Conservation (phyloP, 2,888 invertebrate genomes). For the Hirtodrosophila confusa region DNA sequence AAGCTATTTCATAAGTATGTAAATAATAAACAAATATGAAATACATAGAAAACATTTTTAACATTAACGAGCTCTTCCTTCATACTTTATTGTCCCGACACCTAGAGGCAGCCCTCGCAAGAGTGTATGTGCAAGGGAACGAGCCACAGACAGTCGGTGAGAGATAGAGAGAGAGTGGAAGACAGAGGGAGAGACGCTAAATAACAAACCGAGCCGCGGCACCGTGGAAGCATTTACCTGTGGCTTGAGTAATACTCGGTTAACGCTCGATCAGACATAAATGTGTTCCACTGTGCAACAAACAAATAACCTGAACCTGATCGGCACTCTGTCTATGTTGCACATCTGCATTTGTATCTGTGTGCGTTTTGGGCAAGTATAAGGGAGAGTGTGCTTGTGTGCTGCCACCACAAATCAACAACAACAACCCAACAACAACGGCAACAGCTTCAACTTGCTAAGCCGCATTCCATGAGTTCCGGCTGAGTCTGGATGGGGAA, state of each 20-base stretch:
- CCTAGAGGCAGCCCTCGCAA: too few relatives aligned
- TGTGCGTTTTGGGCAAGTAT: slow-evolving; percentile 19
- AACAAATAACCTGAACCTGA: slow-evolving; percentile 55
- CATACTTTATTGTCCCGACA: too few relatives aligned
- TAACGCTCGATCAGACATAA: not conserved
- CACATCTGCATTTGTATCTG: slow-evolving; percentile 52
- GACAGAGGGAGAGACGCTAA: slow-evolving; percentile 23
- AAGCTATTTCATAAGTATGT: too few relatives aligned
- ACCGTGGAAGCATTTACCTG: slow-evolving; percentile 14
- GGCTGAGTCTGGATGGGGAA: slow-evolving; percentile 39
- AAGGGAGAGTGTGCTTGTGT: slow-evolving; percentile 24
- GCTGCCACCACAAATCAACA: slow-evolving; percentile 24
- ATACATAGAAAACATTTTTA: too few relatives aligned
- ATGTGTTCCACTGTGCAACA: slow-evolving; percentile 38
- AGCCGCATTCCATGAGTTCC: slow-evolving; percentile 67
- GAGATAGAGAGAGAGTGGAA: slow-evolving; percentile 23
- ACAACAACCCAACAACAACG: slow-evolving; percentile 25
- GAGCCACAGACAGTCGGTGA: slow-evolving; percentile 17
- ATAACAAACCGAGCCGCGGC: slow-evolving; percentile 43
- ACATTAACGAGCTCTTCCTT: too few relatives aligned
- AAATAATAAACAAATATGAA: too few relatives aligned
- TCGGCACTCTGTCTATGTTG: slow-evolving; percentile 51
- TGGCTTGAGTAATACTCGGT: not conserved
- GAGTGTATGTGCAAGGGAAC: slow-evolving; percentile 6
- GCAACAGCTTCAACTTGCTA: slow-evolving; percentile 62